These are phyloP conservation scores for Dromius quadrimaculatus DNA, from an alignment of 2,888 invertebrate genomes.

Conservation along the genomic window DNA sequence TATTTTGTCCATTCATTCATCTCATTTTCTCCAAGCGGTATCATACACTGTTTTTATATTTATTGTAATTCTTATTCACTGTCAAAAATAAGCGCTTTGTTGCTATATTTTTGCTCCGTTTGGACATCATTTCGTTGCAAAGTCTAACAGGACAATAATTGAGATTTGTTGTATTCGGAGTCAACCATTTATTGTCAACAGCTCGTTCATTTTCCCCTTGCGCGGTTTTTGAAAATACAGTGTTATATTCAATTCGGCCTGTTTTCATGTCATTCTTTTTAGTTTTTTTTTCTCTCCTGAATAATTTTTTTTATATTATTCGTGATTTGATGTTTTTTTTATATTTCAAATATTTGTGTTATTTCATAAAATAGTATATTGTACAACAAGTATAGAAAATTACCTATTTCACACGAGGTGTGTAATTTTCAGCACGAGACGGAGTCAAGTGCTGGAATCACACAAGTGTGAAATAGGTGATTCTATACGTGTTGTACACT, in stretches of 20 bases:
- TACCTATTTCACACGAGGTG: no score
- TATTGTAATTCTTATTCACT: not conserved
- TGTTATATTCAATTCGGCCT: not conserved
- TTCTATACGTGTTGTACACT: no score
- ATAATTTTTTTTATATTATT: no score
- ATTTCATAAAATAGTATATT: no score
- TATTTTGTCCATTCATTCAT: conserved; percentile 1
- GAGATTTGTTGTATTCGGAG: not conserved
- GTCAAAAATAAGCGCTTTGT: not conserved
- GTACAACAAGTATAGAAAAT: no score
- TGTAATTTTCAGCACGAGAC: no score
- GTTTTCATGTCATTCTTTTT: not conserved
- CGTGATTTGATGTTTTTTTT: no score
- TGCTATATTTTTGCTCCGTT: not conserved
- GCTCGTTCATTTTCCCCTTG: not conserved
- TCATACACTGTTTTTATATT: not conserved
- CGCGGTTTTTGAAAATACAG: not conserved
- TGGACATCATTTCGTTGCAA: not conserved
- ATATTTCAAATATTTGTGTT: no score
- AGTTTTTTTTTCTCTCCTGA: not conserved
- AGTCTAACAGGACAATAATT: not conserved
- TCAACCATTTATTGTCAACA: not conserved
- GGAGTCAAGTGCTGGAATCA: no score
- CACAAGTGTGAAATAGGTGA: no score
- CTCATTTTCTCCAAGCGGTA: not conserved